Base-by-base conservation (phyloP, 2,113 vertebrate genomes). In the Gopherus flavomarginatus region DNA sequence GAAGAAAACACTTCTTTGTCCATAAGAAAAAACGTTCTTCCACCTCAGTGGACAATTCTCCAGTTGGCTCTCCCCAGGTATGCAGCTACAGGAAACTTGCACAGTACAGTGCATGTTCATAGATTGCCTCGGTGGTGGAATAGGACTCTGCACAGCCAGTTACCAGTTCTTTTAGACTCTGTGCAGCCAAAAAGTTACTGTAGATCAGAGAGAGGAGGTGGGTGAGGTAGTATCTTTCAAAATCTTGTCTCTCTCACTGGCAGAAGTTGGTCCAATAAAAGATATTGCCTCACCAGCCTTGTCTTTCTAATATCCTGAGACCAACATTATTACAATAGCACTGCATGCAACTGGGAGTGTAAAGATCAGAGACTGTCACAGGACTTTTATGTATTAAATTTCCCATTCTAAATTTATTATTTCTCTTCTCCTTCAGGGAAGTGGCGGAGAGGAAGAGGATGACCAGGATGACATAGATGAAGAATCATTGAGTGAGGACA, bases 1-100 rank as follows among this genome's bases (percentile, higher is more conserved):
- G 99, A 83, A 98, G 99, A 96, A 99, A 99, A 98, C 99, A 99
- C 96, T 99, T 99, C 92, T 99, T 99, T 96, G 99, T 99, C 91
- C 99, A 99, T 96, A 99, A 99, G 97, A 99, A 99, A 97, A 99
- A 99, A 95, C 99, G 99, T 38, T 99, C 99, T 3, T 99, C 99
- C 42, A 86, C 99, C 8, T 99, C 99, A 1, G 98, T 99, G 78
- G 99, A 99, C 97, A 99, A 99, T 97, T 99, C 99, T 2, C 99
- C 99, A 38, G 99, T 98, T 22, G 99, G 99, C 26, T 99, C 99
- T 92, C 99, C 99, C 93, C 99, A 99, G 99, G 99, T 99, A 98
- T 3, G 93, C 84, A 54, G 13, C 62, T 83, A 26, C 22, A 56
- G 56, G 47, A 56, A 10, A 65, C 72, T 59, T 52, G 50, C 7